phyloP scores from a whole-genome alignment of 1,140 invertebrate genomes.

The Euschistus heros region DNA sequence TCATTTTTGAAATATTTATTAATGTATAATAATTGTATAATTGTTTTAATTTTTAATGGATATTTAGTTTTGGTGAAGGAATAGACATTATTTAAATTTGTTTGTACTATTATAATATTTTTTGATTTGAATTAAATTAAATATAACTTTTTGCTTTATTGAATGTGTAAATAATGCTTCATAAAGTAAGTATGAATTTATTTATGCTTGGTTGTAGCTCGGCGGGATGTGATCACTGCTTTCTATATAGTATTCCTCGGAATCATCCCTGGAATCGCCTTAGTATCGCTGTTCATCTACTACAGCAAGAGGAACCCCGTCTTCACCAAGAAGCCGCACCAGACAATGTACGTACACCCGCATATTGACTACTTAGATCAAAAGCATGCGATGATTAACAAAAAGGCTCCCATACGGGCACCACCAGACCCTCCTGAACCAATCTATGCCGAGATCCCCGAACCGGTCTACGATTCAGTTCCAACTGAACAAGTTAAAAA shows the following conservation, averaged over 20 bases:
- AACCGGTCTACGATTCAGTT: neutral
- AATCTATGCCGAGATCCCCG: neutral
- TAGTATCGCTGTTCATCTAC: conserved; percentile 57
- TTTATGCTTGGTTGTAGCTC: conserved; percentile 44
- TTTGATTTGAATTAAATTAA: neutral
- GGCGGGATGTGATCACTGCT: conserved; percentile 56
- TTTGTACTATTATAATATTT: neutral
- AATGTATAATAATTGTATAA: no score
- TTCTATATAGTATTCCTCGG: conserved; percentile 75
- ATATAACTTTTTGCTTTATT: no score
- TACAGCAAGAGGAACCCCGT: conserved; percentile 36
- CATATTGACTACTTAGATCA: neutral
- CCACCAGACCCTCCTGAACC: neutral
- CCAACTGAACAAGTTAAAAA: neutral
- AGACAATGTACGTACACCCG: conserved; percentile 26
- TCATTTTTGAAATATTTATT: no score
- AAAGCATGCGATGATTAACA: neutral
- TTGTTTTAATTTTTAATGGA: no score
- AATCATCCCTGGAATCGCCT: conserved; percentile 56
- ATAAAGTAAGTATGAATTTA: conserved; percentile 8
- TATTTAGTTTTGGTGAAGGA: no score
- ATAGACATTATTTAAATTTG: neutral
- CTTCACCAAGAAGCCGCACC: conserved; percentile 30
- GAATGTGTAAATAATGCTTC: neutral
- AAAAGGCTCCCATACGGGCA: neutral